Conservation (phyloP, 1,140 invertebrate species). For the Drosophila truncata region DNA sequence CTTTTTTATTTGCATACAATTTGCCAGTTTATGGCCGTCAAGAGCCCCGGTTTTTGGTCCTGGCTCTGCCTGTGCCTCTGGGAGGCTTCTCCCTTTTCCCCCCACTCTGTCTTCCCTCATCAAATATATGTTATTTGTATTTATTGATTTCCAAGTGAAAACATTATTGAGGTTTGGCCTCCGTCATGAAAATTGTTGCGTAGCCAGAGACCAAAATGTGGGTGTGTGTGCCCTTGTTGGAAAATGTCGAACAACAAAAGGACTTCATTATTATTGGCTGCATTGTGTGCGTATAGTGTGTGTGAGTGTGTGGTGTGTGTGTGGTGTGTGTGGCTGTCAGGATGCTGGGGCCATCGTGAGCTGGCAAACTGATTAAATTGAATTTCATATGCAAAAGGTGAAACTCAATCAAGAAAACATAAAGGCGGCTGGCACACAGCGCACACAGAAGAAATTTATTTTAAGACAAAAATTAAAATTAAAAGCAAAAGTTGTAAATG, state of each 20-base stretch:
- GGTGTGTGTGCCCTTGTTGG: slow-evolving; percentile 50
- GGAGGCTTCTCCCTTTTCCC: neutral
- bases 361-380: slow-evolving; percentile 82
- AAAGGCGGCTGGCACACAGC: slow-evolving; percentile 45
- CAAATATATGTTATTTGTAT: slow-evolving; percentile 79
- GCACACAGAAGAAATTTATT: slow-evolving; percentile 1
- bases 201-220: slow-evolving; percentile 63
- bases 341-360: slow-evolving; percentile 48
- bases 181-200: slow-evolving; percentile 41
- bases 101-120: neutral
- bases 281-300: slow-evolving; percentile 43
- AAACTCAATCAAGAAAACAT: slow-evolving; percentile 84
- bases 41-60: slow-evolving; percentile 29
- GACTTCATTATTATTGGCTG: slow-evolving; percentile 82
- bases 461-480: neutral
- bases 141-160: slow-evolving; percentile 83
- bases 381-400: slow-evolving; percentile 83
- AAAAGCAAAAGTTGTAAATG: neutral
- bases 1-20: slow-evolving; percentile 81
- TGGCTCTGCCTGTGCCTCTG: slow-evolving; percentile 11
- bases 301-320: slow-evolving; percentile 8
- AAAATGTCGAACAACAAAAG: slow-evolving; percentile 78
- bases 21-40: slow-evolving; percentile 74
- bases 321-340: slow-evolving; percentile 23
- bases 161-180: slow-evolving; percentile 73